phyloP scores from a whole-genome alignment of 2,113 vertebrate species.

The Scolopax mira region DNA sequence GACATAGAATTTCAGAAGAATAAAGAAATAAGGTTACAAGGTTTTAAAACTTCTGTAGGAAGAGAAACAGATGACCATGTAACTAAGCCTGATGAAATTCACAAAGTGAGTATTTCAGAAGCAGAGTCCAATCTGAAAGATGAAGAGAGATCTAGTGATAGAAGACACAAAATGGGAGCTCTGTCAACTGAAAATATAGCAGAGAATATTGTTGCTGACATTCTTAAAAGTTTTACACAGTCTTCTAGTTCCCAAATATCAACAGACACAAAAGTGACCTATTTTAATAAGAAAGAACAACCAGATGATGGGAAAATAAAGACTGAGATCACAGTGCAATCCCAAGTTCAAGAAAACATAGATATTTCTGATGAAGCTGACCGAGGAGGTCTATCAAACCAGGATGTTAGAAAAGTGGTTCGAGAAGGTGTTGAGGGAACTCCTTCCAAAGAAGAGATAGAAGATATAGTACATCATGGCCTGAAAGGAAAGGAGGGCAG shows the following conservation, averaged over 20 bases:
- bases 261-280: conserved; percentile 82
- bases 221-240: conserved; percentile 85
- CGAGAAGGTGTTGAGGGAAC: conserved; percentile 75
- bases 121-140: not conserved
- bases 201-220: conserved; percentile 78
- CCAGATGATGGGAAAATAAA: conserved; percentile 79
- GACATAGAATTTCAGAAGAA: not conserved
- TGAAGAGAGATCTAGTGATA: not conserved
- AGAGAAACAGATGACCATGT: not conserved
- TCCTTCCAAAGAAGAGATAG: conserved; percentile 80
- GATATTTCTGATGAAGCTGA: conserved; percentile 75
- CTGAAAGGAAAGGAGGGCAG: conserved; percentile 71
- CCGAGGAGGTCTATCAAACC: conserved; percentile 75
- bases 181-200: conserved; percentile 68
- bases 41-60: not conserved
- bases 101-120: not conserved
- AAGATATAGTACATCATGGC: conserved; percentile 78
- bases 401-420: conserved; percentile 76
- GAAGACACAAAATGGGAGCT: not conserved
- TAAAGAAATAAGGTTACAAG: not conserved
- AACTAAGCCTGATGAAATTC: not conserved
- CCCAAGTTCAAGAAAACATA: conserved; percentile 83
- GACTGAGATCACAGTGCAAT: conserved; percentile 85
- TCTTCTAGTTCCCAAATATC: conserved; percentile 75
- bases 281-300: conserved; percentile 79